Evolutionary conservation across 2,113 vertebrate genomes (phyloP), one percentile per base, ranked within the genome.

Genomic region (Daubentonia madagascariensis): DNA sequence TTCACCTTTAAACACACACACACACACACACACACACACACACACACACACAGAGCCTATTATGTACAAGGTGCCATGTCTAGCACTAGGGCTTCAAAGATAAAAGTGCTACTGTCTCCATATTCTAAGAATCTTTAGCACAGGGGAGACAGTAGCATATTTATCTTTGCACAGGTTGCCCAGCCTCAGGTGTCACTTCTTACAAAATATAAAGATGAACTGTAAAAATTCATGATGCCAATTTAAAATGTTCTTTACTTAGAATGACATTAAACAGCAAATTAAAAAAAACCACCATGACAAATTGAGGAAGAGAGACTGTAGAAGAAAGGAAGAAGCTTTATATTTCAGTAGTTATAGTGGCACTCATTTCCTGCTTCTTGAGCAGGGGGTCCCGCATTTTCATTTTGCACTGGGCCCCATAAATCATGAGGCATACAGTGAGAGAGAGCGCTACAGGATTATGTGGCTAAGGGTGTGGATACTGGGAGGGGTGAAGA

Each of bases 241-340:
- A 70, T 68, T 86, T 65, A 52, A 59, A 2, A 14, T 52, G 78
- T 83, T 59, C 50, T 83, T 57, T 25, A 45, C 13, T 89, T 96
- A 85, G 35, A 85, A 75, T 92, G 80, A 68, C 68, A 90, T 78
- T 65, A 79, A 87, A 63, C 79, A 94, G 73, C 78, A 98, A 91
- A 92, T 25, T 48, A 40, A 54, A 54, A 25, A 40, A 92, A 84
- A 85, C 40, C 22, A 28, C 40, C 50, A 17, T 48, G 17, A 83
- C 7, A 89, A 25, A 25, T 10, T 1, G 18, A 94, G 54, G 85
- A 72, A 89, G 45, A 94, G 9, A 92, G n/a, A 73, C 25, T 48
- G 45, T 6, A 18, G 83, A 61, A 75, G 50, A 70, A 75, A 78
- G 70, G 37, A 70, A 89, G 54, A 12, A n/a, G 9, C 50, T 86